These are phyloP conservation scores for Phoenicopterus ruber DNA, from an alignment of 2,113 vertebrate genomes.

Conservation along the genomic window DNA sequence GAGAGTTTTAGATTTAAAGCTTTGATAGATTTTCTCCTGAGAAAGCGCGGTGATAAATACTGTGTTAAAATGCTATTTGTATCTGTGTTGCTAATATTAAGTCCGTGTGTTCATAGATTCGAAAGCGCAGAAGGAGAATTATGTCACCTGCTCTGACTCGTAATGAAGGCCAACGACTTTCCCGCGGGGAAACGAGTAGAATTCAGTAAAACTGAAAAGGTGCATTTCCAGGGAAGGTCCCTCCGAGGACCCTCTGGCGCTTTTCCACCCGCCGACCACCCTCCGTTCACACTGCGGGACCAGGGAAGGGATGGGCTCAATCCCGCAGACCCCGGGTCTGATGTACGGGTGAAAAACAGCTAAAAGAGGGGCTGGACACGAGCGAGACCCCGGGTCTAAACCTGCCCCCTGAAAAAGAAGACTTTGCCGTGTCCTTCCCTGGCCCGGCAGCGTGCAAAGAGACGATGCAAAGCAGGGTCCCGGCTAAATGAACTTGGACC, in stretches of 20 bases:
- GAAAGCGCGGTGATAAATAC: conserved; percentile 27
- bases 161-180: conserved; percentile 47
- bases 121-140: conserved; percentile 47
- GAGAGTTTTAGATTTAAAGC: conserved; percentile 55
- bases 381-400: not conserved
- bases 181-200: fast-evolving
- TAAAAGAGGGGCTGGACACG: not conserved
- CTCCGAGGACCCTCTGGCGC: not conserved
- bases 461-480: not conserved
- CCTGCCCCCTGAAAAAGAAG: not conserved
- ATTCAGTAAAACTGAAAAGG: not conserved
- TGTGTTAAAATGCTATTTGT: conserved; percentile 56
- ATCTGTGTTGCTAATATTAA: conserved; percentile 56
- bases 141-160: conserved; percentile 10
- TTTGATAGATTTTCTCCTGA: conserved; percentile 55
- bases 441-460: not conserved
- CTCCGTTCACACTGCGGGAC: not conserved
- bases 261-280: not conserved
- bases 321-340: not conserved
- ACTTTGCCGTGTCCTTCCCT: not conserved
- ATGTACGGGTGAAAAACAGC: not conserved
- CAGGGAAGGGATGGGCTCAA: not conserved
- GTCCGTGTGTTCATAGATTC: conserved; percentile 20
- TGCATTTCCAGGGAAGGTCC: not conserved
- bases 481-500: not conserved